Conservation (phyloP, 2,113 vertebrate species). For the Entomyzon cyanotis region DNA sequence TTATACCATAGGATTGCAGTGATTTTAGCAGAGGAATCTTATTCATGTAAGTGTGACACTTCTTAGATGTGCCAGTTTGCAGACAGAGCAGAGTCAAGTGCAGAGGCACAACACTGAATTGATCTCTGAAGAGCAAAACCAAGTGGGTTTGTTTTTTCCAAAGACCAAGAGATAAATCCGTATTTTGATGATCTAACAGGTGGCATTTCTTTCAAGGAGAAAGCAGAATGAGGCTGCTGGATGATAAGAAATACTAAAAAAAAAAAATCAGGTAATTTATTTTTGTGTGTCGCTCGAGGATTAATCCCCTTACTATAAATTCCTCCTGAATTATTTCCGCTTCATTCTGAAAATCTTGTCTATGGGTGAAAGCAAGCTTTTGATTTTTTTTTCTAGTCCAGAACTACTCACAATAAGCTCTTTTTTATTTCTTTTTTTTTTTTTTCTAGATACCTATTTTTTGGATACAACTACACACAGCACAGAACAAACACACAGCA, state of each 20-base stretch:
- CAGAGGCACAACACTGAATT: neutral
- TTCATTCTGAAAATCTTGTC: slow-evolving; percentile 34
- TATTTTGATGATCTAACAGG: neutral
- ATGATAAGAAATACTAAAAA: neutral
- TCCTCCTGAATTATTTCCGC: slow-evolving; percentile 21
- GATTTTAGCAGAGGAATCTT: neutral
- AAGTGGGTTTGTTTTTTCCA: neutral
- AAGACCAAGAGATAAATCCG: neutral
- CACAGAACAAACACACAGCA: neutral
- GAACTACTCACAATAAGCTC: neutral
- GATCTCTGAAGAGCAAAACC: neutral
- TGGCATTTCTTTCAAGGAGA: slow-evolving; percentile 14
- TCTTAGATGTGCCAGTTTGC: neutral
- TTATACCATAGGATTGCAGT: neutral
- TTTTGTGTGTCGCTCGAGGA: neutral
- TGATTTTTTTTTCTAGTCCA: neutral
- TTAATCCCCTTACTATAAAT: slow-evolving; percentile 40
- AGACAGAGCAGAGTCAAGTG: neutral
- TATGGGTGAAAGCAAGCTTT: slow-evolving; percentile 22
- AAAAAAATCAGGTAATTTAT: slow-evolving; percentile 37
- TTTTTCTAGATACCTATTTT: neutral
- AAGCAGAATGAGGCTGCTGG: neutral
- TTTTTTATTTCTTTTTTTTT: neutral
- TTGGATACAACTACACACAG: neutral
- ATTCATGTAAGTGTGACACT: neutral